Percentiles rank a stretch among this genome's conserved stretches.
Conservation (phyloP, 2,797 vertebrate species). For the Pseudotriccus pelzelni region DNA sequence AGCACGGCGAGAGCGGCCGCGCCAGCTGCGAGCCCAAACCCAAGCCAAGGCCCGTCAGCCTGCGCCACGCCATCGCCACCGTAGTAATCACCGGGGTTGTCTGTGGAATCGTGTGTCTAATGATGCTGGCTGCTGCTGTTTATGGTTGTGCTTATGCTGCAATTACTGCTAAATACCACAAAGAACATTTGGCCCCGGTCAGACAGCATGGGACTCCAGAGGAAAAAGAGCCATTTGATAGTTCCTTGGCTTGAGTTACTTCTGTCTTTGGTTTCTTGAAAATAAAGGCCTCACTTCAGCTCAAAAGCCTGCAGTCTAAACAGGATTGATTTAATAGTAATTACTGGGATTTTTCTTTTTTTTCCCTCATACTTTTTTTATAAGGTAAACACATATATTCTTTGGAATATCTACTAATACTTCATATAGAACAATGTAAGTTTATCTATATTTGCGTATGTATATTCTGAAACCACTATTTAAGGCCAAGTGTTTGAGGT, state of each 20-base stretch:
- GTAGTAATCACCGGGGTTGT: constrained; percentile 93
- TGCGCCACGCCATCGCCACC: constrained; percentile 92
- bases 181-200: constrained; percentile 70
- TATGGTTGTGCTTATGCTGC: constrained; percentile 95
- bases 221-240: constrained; percentile 82
- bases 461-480: neutral
- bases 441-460: neutral
- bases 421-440: neutral
- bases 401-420: neutral
- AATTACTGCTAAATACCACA: constrained; percentile 88
- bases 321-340: neutral
- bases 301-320: neutral
- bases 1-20: neutral
- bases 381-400: neutral
- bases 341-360: neutral
- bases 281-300: neutral
- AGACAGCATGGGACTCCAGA: constrained; percentile 67
- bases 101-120: constrained; percentile 93
- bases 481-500: neutral
- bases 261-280: neutral
- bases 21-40: constrained; percentile 86
- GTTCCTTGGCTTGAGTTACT: constrained; percentile 77
- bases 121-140: constrained; percentile 94
- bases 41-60: constrained; percentile 81
- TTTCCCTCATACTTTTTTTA: neutral